These are phyloP conservation scores for Ficedula albicollis DNA, from an alignment of 2,797 vertebrate species.

Conservation along the genomic window DNA sequence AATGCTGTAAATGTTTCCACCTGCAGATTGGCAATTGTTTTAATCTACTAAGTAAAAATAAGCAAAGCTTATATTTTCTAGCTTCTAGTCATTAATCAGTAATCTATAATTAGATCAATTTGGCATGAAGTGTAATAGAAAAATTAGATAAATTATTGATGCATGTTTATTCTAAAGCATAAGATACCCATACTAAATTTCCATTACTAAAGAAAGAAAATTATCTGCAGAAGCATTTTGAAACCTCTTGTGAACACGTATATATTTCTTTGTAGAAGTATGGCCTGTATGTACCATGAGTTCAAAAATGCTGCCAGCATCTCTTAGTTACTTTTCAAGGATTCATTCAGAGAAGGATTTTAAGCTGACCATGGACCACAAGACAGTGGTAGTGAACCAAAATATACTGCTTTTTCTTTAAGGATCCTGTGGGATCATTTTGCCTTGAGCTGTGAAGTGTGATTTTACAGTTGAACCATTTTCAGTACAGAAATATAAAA, in stretches of 20 bases:
- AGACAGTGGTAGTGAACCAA: not conserved
- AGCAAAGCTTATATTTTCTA: not conserved
- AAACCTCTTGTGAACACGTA: not conserved
- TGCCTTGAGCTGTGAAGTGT: not conserved
- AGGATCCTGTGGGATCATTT: not conserved
- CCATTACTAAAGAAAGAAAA: not conserved
- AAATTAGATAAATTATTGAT: not conserved
- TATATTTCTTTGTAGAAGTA: not conserved
- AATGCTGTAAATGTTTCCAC: not conserved
- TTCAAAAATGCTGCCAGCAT: not conserved
- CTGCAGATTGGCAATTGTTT: not conserved
- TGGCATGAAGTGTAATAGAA: not conserved
- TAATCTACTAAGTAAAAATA: not conserved
- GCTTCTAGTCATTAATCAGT: not conserved
- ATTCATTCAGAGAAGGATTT: not conserved
- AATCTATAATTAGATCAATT: not conserved
- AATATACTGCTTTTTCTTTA: not conserved
- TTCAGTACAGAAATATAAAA: not conserved
- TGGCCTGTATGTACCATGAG: accelerated
- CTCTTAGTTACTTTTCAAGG: not conserved
- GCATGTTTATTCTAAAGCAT: not conserved
- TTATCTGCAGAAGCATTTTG: not conserved
- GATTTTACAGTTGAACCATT: not conserved
- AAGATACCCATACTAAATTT: not conserved
- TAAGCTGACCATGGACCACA: not conserved